Conservation (phyloP, 2,797 vertebrate genomes). For the Sitta carolinensis region DNA sequence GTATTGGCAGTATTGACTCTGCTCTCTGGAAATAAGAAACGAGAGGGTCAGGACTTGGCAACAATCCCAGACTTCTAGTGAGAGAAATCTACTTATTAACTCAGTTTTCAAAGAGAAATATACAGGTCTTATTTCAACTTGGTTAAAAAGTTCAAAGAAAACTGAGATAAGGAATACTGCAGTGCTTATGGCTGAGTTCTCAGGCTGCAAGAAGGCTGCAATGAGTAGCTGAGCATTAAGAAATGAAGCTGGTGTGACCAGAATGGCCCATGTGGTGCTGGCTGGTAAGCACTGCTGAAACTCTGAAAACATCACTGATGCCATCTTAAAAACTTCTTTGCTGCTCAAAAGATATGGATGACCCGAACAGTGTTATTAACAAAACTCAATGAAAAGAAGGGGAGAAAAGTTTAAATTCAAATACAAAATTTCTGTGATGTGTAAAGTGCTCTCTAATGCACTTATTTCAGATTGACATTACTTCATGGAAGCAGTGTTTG, state of each 20-base stretch:
- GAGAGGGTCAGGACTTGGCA: neutral
- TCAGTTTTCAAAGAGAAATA: neutral
- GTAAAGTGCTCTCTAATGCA: neutral
- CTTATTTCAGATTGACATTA: neutral
- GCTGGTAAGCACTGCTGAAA: neutral
- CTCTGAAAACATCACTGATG: neutral
- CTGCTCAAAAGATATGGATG: neutral
- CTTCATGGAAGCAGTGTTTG: neutral
- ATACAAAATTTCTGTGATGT: neutral
- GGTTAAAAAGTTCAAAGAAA: neutral
- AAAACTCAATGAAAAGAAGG: neutral
- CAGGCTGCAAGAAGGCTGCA: neutral
- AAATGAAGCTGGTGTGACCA: neutral
- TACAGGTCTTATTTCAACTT: neutral
- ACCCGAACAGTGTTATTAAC: neutral
- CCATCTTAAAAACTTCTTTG: neutral
- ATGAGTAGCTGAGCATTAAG: neutral
- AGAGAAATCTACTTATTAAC: neutral
- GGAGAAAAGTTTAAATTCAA: neutral
- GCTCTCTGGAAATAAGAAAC: neutral
- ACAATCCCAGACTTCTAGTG: neutral
- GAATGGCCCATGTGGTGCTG: neutral
- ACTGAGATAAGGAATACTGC: neutral
- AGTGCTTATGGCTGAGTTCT: neutral
- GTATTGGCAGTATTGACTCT: neutral